Conservation (phyloP, 2,113 vertebrate species). For the Sisor rabdophorus region DNA sequence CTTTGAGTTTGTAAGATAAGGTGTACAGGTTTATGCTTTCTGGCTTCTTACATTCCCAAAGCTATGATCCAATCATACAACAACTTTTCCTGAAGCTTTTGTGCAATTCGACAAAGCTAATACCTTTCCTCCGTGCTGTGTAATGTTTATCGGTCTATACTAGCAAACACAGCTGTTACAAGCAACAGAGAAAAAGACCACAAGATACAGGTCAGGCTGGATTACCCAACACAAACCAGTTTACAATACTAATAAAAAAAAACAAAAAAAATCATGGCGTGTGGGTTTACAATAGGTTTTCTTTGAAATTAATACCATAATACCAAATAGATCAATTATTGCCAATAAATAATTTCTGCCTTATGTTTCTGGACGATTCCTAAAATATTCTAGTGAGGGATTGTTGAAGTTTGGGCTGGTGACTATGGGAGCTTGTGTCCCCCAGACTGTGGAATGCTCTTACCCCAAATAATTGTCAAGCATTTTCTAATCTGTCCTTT, state of each 20-base stretch:
- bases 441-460: too few species aligned
- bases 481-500: too few species aligned
- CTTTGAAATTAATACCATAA: too few species aligned
- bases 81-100: slow-evolving; percentile 31
- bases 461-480: too few species aligned
- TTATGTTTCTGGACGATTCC: too few species aligned
- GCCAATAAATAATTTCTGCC: too few species aligned
- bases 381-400: too few species aligned
- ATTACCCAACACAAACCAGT: background rate
- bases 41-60: slow-evolving; percentile 16
- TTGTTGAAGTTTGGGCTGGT: too few species aligned
- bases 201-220: background rate
- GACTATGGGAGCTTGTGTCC: too few species aligned
- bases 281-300: too few species aligned
- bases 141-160: slow-evolving; percentile 30
- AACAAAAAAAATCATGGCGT: too few species aligned
- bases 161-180: slow-evolving; percentile 27
- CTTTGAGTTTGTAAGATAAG: slow-evolving; percentile 44
- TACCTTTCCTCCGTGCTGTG: slow-evolving; percentile 1
- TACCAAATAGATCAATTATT: too few species aligned
- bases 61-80: slow-evolving; percentile 31
- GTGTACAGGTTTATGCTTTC: slow-evolving; percentile 22
- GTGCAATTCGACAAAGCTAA: slow-evolving; percentile 31
- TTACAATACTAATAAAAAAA: background rate
- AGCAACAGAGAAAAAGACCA: background rate